Evolutionary conservation across 2,113 vertebrate genomes (phyloP).

Genomic region (Pollimyrus isidori): DNA sequence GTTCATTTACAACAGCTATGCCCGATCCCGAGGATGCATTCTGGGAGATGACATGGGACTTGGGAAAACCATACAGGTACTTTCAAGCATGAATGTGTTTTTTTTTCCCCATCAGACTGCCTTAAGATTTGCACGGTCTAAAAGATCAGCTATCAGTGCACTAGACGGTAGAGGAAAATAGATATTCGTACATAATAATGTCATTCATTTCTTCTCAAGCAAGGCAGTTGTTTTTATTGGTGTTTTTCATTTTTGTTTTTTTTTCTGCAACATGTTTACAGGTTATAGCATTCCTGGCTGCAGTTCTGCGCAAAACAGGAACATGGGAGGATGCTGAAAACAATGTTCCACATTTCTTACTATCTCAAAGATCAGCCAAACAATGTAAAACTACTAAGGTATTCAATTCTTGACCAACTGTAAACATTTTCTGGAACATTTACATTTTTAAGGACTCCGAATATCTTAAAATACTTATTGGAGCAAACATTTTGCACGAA

Average conservation of each 20-base stretch:
- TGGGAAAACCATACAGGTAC: slow-evolving; percentile 94
- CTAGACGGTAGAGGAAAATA: background rate
- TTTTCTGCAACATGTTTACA: slow-evolving; percentile 36
- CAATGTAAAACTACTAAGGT: slow-evolving; percentile 67
- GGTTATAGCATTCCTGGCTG: slow-evolving; percentile 92
- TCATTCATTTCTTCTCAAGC: background rate
- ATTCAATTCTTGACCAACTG: slow-evolving; percentile 13
- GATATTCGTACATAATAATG: background rate
- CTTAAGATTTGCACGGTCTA: background rate
- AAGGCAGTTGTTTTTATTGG: background rate
- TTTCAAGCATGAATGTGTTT: background rate
- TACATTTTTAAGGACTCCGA: background rate
- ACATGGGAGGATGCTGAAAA: slow-evolving; percentile 86
- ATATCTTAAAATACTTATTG: background rate
- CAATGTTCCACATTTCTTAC: slow-evolving; percentile 85
- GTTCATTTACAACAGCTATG: slow-evolving; percentile 77
- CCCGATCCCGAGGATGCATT: slow-evolving; percentile 73
- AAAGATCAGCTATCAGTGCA: background rate
- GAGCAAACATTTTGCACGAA: background rate
- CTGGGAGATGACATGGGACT: slow-evolving; percentile 97
- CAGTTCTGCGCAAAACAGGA: slow-evolving; percentile 82
- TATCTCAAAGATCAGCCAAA: slow-evolving; percentile 58
- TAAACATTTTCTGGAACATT: background rate
- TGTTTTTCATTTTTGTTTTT: background rate
- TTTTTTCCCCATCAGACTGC: background rate